A percentile compares a stretch with the other conserved stretches of the same genome.
These are phyloP conservation scores for Caenorhabditis inopinata DNA, from an alignment of 1,140 invertebrate genomes.

Conservation along the genomic window DNA sequence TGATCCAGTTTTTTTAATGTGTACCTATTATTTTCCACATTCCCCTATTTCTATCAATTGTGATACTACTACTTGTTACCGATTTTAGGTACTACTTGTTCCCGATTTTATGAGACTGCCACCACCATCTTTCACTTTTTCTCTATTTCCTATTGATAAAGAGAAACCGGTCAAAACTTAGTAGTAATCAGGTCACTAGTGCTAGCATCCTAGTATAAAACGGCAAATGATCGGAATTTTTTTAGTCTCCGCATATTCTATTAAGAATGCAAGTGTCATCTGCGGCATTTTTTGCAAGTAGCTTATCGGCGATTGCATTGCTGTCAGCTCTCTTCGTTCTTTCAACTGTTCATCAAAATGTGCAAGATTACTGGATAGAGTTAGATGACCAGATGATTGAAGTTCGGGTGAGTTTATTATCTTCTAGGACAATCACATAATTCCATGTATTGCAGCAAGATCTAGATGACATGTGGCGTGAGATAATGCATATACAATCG, in stretches of 20 bases:
- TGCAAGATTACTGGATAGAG: conserved; percentile 60
- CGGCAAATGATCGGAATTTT: neutral
- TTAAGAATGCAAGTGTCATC: conserved; percentile 62
- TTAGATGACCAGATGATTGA: conserved; percentile 57
- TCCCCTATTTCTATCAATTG: neutral
- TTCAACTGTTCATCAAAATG: conserved; percentile 59
- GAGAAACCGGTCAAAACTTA: conserved; percentile 15
- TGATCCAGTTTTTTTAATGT: neutral
- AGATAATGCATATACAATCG: conserved; percentile 11
- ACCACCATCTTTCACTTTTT: conserved; percentile 28
- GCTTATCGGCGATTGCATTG: conserved; percentile 59
- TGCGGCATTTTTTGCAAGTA: conserved; percentile 64
- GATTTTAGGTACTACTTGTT: neutral
- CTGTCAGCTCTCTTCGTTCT: conserved; percentile 56
- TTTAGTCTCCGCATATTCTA: neutral
- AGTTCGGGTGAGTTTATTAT: conserved; percentile 46
- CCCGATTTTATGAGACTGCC: conserved; percentile 21
- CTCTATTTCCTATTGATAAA: neutral
- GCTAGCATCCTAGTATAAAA: neutral
- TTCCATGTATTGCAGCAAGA: neutral
- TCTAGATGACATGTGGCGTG: conserved; percentile 12
- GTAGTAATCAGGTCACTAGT: conserved; percentile 21
- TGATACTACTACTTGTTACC: neutral
- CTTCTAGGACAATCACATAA: too few relatives aligned
- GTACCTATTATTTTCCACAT: too few relatives aligned